phyloP scores from a whole-genome alignment of 2,113 vertebrate species.

The Eulacestoma nigropectus region DNA sequence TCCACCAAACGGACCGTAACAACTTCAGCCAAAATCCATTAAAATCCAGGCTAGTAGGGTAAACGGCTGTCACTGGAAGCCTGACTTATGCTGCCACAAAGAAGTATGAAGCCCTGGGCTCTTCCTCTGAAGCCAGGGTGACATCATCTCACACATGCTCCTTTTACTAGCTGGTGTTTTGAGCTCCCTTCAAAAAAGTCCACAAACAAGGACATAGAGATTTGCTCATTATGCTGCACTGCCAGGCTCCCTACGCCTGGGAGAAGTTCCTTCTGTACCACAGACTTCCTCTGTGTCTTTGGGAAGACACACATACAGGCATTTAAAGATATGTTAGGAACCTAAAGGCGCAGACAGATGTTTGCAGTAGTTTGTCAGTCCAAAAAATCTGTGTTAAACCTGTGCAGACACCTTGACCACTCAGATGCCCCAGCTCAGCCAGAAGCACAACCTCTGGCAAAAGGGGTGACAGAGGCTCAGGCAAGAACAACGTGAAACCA shows the following conservation, averaged over 20 bases:
- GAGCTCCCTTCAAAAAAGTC: not conserved
- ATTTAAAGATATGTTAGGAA: constrained; percentile 11
- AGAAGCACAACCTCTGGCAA: not conserved
- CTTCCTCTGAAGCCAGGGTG: not conserved
- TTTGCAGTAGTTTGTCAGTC: not conserved
- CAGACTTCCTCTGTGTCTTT: constrained; percentile 1
- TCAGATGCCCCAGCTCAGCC: not conserved
- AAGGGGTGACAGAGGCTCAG: not conserved
- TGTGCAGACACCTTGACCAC: not conserved
- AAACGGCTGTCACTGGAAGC: not conserved
- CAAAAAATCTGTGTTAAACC: not conserved
- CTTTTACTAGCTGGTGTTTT: not conserved
- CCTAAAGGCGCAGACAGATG: not conserved
- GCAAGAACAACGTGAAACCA: not conserved
- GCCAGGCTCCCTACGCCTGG: not conserved
- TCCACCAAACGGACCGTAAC: not conserved
- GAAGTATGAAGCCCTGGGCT: not conserved
- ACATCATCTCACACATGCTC: constrained; percentile 31
- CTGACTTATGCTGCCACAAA: not conserved
- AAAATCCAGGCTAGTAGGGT: not conserved
- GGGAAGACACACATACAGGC: not conserved
- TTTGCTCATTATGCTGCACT: not conserved
- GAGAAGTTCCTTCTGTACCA: not conserved
- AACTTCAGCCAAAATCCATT: not conserved
- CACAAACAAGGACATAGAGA: rapidly evolving